Evolutionary conservation across 2,888 invertebrate genomes (phyloP), one percentile per base, ranked within the genome.

Genomic region (Plagiodera versicolora): DNA sequence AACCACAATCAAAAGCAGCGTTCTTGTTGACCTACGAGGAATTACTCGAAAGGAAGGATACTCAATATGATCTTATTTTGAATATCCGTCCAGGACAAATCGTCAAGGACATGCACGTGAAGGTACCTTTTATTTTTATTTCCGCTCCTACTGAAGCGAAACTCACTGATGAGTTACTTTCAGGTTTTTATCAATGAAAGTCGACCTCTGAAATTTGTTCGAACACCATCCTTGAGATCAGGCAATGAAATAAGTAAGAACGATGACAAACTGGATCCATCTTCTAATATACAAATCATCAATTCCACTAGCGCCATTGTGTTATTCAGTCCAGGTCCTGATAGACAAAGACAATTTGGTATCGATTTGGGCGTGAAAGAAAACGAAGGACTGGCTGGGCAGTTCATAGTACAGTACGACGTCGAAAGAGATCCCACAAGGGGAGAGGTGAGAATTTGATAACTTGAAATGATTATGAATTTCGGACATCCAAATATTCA

Each of bases 21-120:
- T 92, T 92, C 77, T 87, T 87, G 70, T 77, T 90, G 65, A 89
- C 85, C 0, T 92, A 92, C 75, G 89, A 91, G 74, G 89, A 91
- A 77, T 72, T 91, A 35, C 77, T 91, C 48, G 79, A 83, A 17
- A 82, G 90, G 3, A 83, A 84, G 60, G 83, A 86, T 61, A 86
- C 87, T 3, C 82, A 84, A 6, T 91, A 91, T 79, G 87, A 89
- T 72, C 85, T 88, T 68, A 84, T 86, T 10, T 82, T 90, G 57
- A 88, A 89, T 76, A 80, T 90, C 51, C 86, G 88, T 72, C 89
- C 89, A 0, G 87, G 89, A 30, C 84, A 86, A 66, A 73, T 85
- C 3, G 87, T 90, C 14, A 84, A 85, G 52, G 84, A 87, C 68
- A 80, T 90, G 50, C 81, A 82, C 28, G 86, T 90, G 48, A 83